Evolutionary conservation across 2,797 vertebrate genomes (phyloP).

Genomic region (Chiroxiphia lanceolata): DNA sequence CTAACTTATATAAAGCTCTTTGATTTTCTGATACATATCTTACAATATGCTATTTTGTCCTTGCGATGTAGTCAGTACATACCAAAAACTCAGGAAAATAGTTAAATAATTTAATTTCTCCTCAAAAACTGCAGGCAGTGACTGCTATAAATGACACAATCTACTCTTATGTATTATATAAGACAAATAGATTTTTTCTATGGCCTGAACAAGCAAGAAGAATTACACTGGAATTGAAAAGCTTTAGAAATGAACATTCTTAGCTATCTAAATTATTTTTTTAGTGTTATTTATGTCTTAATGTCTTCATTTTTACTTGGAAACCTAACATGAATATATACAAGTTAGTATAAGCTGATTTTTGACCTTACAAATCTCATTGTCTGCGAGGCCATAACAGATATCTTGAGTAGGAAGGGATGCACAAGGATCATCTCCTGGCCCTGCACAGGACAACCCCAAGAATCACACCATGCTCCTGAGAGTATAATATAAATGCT

Average conservation of each 20-base stretch:
- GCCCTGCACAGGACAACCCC: not conserved
- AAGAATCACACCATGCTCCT: not conserved
- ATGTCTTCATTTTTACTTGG: not conserved
- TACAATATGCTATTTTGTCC: conserved; percentile 10
- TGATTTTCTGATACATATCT: conserved; percentile 4
- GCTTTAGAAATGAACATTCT: not conserved
- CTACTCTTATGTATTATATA: not conserved
- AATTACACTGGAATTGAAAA: not conserved
- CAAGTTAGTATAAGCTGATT: not conserved
- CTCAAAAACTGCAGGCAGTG: not conserved
- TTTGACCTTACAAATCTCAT: not conserved
- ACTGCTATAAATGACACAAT: not conserved
- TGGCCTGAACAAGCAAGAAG: not conserved
- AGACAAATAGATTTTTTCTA: not conserved
- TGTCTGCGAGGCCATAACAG: not conserved
- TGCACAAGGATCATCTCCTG: not conserved
- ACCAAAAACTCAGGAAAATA: not conserved
- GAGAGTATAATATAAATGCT: too few species aligned
- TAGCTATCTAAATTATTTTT: not conserved
- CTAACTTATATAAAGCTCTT: not conserved
- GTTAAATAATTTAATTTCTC: conserved; percentile 25
- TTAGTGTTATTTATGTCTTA: not conserved
- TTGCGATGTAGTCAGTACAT: not conserved
- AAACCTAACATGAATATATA: not conserved
- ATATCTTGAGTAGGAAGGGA: not conserved